These are phyloP conservation scores for Zeugodacus cucurbitae DNA, from an alignment of 1,140 invertebrate genomes.

Conservation along the genomic window DNA sequence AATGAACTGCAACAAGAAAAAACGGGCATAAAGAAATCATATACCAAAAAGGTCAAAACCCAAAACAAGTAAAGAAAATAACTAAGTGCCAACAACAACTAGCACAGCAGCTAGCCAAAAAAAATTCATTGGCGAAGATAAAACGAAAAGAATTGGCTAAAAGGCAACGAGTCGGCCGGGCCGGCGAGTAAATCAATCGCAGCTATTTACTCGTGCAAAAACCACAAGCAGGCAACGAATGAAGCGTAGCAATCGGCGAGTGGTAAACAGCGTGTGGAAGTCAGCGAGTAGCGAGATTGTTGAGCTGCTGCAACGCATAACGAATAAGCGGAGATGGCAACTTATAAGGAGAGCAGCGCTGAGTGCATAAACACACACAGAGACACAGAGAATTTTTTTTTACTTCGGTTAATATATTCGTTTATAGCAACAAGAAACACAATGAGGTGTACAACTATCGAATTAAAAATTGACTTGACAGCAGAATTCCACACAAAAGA, in stretches of 20 bases:
- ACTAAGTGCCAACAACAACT: background rate
- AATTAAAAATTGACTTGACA: conserved; percentile 4
- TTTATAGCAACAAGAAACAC: background rate
- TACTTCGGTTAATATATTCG: background rate
- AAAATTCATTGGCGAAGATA: background rate
- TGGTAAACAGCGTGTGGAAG: background rate
- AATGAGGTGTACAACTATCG: background rate
- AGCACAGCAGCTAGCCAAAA: conserved; percentile 19
- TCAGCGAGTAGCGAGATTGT: background rate
- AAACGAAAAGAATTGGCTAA: background rate
- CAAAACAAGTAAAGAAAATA: background rate
- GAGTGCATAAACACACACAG: background rate
- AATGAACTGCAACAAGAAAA: background rate
- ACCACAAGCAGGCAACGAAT: background rate
- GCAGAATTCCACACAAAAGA: background rate
- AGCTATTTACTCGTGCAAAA: background rate
- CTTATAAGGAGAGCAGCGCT: background rate
- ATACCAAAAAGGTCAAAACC: conserved; percentile 27
- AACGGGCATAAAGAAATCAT: background rate
- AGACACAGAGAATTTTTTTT: background rate
- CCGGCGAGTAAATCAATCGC: background rate
- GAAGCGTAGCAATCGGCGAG: background rate
- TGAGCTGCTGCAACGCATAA: background rate
- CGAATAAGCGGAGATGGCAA: background rate
- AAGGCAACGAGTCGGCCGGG: background rate